Conservation (phyloP, 2,113 vertebrate species). For the Gallinago paraguaiae region DNA sequence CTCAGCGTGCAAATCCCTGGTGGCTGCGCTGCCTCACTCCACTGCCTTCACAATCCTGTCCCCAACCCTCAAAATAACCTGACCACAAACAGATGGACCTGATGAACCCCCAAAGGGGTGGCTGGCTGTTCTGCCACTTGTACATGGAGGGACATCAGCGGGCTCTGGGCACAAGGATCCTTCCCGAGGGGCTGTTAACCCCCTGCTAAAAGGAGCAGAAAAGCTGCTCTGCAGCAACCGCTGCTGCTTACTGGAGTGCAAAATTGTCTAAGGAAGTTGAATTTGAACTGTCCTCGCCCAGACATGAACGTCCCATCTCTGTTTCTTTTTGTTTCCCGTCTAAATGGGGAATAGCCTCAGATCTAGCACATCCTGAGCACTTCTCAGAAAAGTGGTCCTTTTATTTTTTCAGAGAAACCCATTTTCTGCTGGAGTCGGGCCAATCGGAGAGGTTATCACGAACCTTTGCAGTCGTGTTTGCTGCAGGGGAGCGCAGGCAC, state of each 20-base stretch:
- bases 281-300: fast-evolving
- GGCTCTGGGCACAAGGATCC: fast-evolving
- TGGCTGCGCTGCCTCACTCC: not conserved
- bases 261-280: not conserved
- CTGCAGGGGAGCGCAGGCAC: not conserved
- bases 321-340: not conserved
- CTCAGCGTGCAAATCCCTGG: not conserved
- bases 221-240: not conserved
- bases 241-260: not conserved
- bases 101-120: too few species aligned
- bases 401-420: not conserved
- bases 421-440: not conserved
- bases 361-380: not conserved
- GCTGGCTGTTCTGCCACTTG: not conserved
- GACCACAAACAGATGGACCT: not conserved
- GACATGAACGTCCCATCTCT: fast-evolving
- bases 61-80: not conserved
- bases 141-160: fast-evolving
- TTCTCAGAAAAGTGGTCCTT: not conserved
- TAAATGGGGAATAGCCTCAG: not conserved
- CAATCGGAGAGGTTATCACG: fast-evolving
- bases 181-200: not conserved
- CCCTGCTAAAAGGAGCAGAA: too few species aligned
- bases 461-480: fast-evolving
- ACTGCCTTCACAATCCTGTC: not conserved